phyloP scores from a whole-genome alignment of 2,113 vertebrate species.

The Gnathonemus longibarbis region DNA sequence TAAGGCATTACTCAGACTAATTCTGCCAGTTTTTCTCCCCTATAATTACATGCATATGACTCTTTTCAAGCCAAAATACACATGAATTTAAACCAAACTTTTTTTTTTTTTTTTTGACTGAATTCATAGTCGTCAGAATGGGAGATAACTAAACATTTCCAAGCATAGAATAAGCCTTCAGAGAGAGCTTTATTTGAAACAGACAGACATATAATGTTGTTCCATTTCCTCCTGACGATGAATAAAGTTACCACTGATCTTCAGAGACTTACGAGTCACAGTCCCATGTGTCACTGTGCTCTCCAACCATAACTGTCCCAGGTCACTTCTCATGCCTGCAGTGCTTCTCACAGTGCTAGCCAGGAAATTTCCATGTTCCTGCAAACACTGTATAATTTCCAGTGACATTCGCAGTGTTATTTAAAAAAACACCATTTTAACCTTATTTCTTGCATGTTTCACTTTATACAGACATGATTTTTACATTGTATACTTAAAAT shows the following conservation, averaged over 20 bases:
- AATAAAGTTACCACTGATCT: background rate
- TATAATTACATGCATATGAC: constrained; percentile 10
- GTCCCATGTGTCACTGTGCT: background rate
- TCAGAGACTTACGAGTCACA: background rate
- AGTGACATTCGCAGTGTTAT: background rate
- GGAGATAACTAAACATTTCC: constrained; percentile 13
- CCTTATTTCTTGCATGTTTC: background rate
- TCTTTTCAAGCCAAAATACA: constrained; percentile 5
- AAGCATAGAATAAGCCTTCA: background rate
- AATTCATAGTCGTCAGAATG: background rate
- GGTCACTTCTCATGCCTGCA: background rate
- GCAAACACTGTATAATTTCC: background rate
- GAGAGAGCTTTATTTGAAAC: background rate
- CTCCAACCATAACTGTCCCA: background rate
- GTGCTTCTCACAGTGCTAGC: background rate
- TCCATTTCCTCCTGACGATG: constrained; percentile 12
- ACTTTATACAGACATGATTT: background rate
- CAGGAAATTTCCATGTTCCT: background rate
- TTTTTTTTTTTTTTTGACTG: background rate
- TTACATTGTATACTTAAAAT: background rate
- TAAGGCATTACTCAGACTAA: constrained; percentile 10
- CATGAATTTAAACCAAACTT: constrained; percentile 5
- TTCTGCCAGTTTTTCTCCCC: background rate
- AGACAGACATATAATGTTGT: background rate
- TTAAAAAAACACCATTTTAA: background rate